These are phyloP conservation scores for Thereuonema tuberculata DNA, from an alignment of 1,140 invertebrate genomes.

Conservation along the genomic window DNA sequence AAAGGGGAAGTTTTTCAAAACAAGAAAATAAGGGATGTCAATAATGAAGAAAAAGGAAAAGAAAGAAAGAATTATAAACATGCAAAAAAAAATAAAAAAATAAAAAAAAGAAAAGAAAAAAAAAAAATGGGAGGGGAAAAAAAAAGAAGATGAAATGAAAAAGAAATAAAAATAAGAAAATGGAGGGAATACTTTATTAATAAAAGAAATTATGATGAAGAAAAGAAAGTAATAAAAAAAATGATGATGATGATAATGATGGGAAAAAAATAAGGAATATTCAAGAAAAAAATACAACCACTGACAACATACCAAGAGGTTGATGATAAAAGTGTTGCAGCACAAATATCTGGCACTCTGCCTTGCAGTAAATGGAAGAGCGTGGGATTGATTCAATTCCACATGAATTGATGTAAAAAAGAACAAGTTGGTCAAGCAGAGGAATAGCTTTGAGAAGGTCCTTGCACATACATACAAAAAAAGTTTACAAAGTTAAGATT, in stretches of 20 bases:
- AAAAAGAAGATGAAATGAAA: constrained; percentile 15
- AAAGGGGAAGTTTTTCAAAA: constrained; percentile 29
- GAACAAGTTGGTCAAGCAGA: constrained; percentile 19
- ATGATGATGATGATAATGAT: no score
- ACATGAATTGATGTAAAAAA: not conserved
- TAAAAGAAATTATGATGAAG: not conserved
- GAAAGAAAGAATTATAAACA: constrained; percentile 10
- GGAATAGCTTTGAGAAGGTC: constrained; percentile 56
- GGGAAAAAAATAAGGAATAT: constrained; percentile 7
- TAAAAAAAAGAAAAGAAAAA: constrained; percentile 14
- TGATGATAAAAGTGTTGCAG: not conserved
- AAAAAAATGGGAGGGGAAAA: constrained; percentile 16
- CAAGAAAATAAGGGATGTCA: constrained; percentile 1
- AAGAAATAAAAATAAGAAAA: constrained; percentile 11
- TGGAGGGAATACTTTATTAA: not conserved
- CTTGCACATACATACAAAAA: constrained; percentile 31
- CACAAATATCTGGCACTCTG: not conserved
- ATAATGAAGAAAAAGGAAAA: constrained; percentile 4
- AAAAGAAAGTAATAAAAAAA: no score
- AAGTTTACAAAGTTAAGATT: constrained; percentile 10
- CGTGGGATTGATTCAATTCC: not conserved
- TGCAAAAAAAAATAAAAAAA: constrained; percentile 15
- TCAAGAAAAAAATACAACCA: constrained; percentile 2
- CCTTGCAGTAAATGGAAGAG: not conserved
- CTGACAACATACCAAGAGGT: not conserved